Conservation (phyloP, 1,140 invertebrate genomes). For the Drosophila kurseongensis region DNA sequence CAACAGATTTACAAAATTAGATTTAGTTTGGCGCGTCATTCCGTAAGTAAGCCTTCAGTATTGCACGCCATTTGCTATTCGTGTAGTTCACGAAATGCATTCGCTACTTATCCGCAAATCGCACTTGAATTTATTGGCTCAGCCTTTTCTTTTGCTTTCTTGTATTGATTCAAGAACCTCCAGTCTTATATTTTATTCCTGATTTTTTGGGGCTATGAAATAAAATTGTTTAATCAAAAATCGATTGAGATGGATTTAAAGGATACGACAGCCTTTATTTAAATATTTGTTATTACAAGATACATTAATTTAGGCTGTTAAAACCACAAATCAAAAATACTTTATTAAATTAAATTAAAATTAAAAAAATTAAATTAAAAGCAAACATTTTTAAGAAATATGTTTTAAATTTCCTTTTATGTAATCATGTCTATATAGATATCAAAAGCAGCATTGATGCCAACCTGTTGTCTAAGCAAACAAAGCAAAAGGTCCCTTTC, state of each 20-base stretch:
- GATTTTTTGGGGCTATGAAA: no score
- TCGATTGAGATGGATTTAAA: no score
- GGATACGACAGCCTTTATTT: no score
- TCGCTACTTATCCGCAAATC: constrained; percentile 1
- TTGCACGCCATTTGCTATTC: constrained; percentile 31
- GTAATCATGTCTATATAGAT: not conserved
- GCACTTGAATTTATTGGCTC: not conserved
- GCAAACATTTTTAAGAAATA: not conserved
- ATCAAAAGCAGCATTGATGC: not conserved
- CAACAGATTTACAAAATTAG: constrained; percentile 32
- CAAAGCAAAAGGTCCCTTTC: constrained; percentile 7
- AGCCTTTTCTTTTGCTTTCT: not conserved
- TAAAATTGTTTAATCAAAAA: no score
- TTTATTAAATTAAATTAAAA: no score
- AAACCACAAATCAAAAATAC: no score
- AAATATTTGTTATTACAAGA: no score
- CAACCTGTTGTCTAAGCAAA: constrained; percentile 10
- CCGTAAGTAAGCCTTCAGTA: constrained; percentile 7
- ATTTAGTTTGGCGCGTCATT: constrained; percentile 26
- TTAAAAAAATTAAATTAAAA: not conserved
- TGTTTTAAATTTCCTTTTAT: not conserved
- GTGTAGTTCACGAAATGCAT: constrained; percentile 7
- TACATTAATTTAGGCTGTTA: no score
- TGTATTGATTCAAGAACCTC: no score
- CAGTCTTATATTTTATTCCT: no score